Percentiles rank a stretch among this genome's conserved stretches.
phyloP scores from a whole-genome alignment of 2,113 vertebrate genomes.

The Holacanthus passer region DNA sequence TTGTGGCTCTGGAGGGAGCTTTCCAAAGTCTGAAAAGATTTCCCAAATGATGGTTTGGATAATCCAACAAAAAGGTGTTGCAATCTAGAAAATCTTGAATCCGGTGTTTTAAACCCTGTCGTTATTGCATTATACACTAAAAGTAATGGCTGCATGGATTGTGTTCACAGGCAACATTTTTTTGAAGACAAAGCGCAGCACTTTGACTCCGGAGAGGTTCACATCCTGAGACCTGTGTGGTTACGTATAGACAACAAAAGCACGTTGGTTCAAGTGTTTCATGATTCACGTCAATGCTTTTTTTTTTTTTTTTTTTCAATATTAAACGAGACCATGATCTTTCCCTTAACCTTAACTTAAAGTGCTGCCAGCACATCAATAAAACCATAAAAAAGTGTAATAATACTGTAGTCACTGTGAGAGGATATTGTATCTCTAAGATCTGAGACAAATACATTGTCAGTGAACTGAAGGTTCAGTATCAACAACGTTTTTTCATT shows the following conservation, averaged over 20 bases:
- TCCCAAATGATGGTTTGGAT: not conserved
- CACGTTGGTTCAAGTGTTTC: not conserved
- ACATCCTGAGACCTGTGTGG: not conserved
- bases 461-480: not conserved
- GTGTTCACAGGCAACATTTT: not conserved
- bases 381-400: too few relatives aligned
- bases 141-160: not conserved
- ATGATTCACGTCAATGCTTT: not conserved
- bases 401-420: too few relatives aligned
- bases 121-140: too few relatives aligned
- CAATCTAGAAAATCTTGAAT: not conserved
- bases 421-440: not conserved
- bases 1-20: not conserved
- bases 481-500: not conserved
- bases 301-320: not conserved
- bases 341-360: not conserved
- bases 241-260: not conserved
- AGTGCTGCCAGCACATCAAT: not conserved
- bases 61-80: not conserved
- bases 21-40: not conserved
- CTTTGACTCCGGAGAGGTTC: not conserved
- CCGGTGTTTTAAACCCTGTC: not conserved
- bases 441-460: not conserved
- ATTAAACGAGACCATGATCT: not conserved
- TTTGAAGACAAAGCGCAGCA: not conserved